Evolutionary conservation across 1,140 invertebrate genomes (phyloP).

Genomic region (Cataglyphis hispanica): DNA sequence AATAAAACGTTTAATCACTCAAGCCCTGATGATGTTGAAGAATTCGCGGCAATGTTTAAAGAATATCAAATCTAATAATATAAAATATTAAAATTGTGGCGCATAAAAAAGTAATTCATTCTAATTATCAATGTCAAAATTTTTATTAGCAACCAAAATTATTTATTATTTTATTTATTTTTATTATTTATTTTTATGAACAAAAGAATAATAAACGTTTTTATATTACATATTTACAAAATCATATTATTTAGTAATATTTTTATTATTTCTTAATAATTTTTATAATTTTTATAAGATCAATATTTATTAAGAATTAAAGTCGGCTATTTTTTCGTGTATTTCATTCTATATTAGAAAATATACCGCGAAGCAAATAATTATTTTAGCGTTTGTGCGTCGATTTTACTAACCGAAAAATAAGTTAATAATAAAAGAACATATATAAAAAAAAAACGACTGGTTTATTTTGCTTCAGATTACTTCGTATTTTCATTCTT

Average conservation of each 20-base stretch:
- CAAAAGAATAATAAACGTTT: background rate
- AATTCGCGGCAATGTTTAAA: background rate
- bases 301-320: no score
- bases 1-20: slow-evolving; percentile 31
- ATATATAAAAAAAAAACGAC: background rate
- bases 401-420: background rate
- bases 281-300: background rate
- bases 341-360: background rate
- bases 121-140: background rate
- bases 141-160: no score
- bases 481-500: background rate
- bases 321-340: background rate
- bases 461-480: background rate
- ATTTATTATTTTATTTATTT: no score
- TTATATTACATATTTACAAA: no score
- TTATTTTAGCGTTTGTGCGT: background rate
- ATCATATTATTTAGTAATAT: background rate
- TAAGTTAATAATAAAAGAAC: background rate
- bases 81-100: background rate
- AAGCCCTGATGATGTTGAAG: background rate
- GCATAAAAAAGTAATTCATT: background rate
- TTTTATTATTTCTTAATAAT: background rate
- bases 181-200: background rate
- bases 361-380: background rate
- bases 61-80: background rate